These are phyloP conservation scores for Hirtodrosophila duncani DNA, from an alignment of 2,888 invertebrate species.

Conservation along the genomic window DNA sequence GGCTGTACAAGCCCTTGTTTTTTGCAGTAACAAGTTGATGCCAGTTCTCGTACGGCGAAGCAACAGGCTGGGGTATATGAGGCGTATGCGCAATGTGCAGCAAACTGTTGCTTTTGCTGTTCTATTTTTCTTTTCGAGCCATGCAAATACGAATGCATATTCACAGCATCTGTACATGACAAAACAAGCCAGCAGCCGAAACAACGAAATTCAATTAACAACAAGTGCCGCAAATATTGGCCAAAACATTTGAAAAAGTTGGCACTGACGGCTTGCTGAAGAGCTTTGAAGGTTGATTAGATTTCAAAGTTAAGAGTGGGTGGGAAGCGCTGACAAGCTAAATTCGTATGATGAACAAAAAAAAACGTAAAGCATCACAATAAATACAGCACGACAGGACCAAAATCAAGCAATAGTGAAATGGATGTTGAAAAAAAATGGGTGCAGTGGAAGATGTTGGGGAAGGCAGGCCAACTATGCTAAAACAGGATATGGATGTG, in stretches of 20 bases:
- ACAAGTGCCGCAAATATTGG: conserved; percentile 44
- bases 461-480: too few relatives aligned
- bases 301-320: conserved; percentile 52
- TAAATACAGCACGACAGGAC: too few relatives aligned
- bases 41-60: background rate
- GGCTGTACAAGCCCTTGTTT: conserved; percentile 45
- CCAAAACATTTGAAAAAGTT: too few relatives aligned
- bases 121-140: conserved; percentile 20
- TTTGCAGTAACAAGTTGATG: conserved; percentile 49
- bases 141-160: conserved; percentile 7
- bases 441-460: too few relatives aligned
- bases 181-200: conserved; percentile 17
- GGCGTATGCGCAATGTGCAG: conserved; percentile 43
- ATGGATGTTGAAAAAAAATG: too few relatives aligned
- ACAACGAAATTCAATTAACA: conserved; percentile 61
- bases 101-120: conserved; percentile 34
- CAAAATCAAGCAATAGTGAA: too few relatives aligned
- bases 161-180: background rate
- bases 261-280: too few relatives aligned
- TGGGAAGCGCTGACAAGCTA: conserved; percentile 39
- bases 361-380: background rate
- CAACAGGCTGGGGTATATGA: conserved; percentile 3
- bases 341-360: conserved; percentile 12
- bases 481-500: conserved; percentile 13
- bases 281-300: conserved; percentile 58